Percentiles rank a stretch among this genome's conserved stretches.
These are phyloP conservation scores for Cabera pusaria DNA, from an alignment of 2,888 invertebrate genomes.

Conservation along the genomic window DNA sequence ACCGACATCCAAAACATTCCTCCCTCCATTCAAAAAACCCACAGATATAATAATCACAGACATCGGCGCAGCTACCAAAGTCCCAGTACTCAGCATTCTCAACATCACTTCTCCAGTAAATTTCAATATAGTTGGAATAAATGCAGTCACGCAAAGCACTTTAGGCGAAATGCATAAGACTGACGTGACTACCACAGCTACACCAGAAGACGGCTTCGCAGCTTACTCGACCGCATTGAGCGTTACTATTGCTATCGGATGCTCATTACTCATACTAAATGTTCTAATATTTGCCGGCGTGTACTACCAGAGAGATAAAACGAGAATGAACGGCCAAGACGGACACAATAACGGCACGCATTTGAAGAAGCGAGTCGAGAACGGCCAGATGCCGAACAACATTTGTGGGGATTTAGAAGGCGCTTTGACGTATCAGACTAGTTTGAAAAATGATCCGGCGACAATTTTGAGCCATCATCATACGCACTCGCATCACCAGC, in stretches of 20 bases:
- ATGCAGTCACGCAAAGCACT: conserved; percentile 63
- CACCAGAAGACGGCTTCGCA: conserved; percentile 94
- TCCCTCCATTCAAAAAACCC: conserved; percentile 80
- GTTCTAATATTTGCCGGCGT: conserved; percentile 97
- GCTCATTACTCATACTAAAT: conserved; percentile 94
- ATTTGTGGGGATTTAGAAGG: conserved; percentile 93
- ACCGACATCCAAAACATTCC: conserved; percentile 82
- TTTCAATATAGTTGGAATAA: conserved; percentile 67
- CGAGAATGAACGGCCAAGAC: conserved; percentile 86
- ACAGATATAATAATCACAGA: conserved; percentile 75
- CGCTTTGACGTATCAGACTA: conserved; percentile 74
- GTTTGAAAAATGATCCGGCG: conserved; percentile 87
- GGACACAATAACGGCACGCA: conserved; percentile 78
- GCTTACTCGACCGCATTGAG: conserved; percentile 95
- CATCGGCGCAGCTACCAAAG: conserved; percentile 66
- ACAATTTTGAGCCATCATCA: conserved; percentile 90
- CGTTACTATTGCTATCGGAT: conserved; percentile 97
- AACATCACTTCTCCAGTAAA: conserved; percentile 73
- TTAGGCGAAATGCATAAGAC: conserved; percentile 60
- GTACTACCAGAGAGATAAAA: conserved; percentile 95
- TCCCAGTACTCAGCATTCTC: conserved; percentile 61
- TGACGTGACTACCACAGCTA: conserved; percentile 77
- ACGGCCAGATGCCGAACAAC: conserved; percentile 94
- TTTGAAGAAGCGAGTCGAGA: conserved; percentile 89
- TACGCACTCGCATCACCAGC: conserved; percentile 89